These are phyloP conservation scores for Miltochrista miniata DNA, from an alignment of 2,888 invertebrate genomes.

Conservation along the genomic window DNA sequence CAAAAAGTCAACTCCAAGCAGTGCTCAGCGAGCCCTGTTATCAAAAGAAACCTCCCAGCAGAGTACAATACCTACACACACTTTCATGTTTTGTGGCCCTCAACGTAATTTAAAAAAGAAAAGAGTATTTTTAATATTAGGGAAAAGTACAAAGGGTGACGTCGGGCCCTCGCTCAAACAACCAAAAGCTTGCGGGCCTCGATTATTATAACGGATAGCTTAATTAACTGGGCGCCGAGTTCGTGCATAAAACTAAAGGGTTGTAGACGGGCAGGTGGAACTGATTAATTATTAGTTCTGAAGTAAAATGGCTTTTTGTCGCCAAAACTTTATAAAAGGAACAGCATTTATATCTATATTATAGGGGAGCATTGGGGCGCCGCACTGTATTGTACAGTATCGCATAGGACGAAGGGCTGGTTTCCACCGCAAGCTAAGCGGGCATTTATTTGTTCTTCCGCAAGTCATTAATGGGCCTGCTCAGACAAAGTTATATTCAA, in stretches of 20 bases:
- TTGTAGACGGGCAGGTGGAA: constrained; percentile 14
- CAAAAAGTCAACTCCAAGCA: neutral
- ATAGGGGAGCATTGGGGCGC: too few relatives aligned
- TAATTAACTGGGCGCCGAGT: constrained; percentile 43
- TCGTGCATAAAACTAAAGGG: constrained; percentile 29
- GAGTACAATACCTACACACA: constrained; percentile 24
- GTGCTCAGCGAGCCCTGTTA: neutral
- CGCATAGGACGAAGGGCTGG: too few relatives aligned
- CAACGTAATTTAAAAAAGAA: constrained; percentile 16
- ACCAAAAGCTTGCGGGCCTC: constrained; percentile 23
- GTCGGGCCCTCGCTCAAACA: constrained; percentile 3
- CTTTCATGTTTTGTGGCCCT: constrained; percentile 1
- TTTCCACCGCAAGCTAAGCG: too few relatives aligned
- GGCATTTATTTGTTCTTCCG: too few relatives aligned
- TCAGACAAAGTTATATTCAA: too few relatives aligned
- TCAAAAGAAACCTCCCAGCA: neutral
- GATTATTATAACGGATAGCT: constrained; percentile 45
- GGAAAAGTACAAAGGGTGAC: constrained; percentile 8
- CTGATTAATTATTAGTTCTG: too few relatives aligned
- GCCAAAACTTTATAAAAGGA: too few relatives aligned
- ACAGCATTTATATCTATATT: too few relatives aligned
- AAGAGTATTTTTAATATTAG: constrained; percentile 16
- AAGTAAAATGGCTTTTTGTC: too few relatives aligned
- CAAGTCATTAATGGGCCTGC: too few relatives aligned
- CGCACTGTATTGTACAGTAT: too few relatives aligned